Evolutionary conservation across 2,797 vertebrate genomes (phyloP), one percentile per base, ranked within the genome.

Genomic region (Champsocephalus esox): DNA sequence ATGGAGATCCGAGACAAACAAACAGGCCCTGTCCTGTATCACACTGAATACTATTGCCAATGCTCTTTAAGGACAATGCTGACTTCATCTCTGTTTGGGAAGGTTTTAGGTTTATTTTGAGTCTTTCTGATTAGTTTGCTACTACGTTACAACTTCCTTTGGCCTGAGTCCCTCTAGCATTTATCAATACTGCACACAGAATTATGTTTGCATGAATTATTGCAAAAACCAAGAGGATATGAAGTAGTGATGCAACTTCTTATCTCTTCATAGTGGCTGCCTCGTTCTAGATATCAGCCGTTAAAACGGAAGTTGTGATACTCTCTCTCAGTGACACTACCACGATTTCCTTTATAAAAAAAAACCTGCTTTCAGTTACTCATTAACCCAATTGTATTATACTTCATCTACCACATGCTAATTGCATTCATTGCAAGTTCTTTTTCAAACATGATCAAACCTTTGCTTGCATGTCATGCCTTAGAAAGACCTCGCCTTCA

Each of bases 221-320:
- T 62, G 46, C n/a, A 65, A 70, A 45, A 71, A 12, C 71, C 12
- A 70, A 76, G 24, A 77, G 49, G 46, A 77, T 46, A 55, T 19
- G n/a, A 55, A 66, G 41, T 51, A 28, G 59, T 83, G 43, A 84
- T 75, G 78, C 61, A 82, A 75, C 43, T 24, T 45, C 65, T 82
- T 79, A 82, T 90, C 84, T 80, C 43, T 48, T 55, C n/a, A 58
- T 68, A 80, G 52, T 28, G 11, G 14, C n/a, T 1, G 61, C 54
- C 50, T 38, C 66, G 75, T 81, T 12, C 51, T 70, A 71, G 70
- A 87, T 90, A 83, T 80, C 57, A 69, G 46, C 9, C 3, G 45
- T 80, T 81, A 65, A 88, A 90, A 85, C 66, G 70, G 88, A 92
- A 91, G 84, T 79, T 75, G 48, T 71, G 45, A 80, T 78, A 57